Evolutionary conservation across 2,888 invertebrate genomes (phyloP).

Genomic region (Cosmorhoe ocellata): DNA sequence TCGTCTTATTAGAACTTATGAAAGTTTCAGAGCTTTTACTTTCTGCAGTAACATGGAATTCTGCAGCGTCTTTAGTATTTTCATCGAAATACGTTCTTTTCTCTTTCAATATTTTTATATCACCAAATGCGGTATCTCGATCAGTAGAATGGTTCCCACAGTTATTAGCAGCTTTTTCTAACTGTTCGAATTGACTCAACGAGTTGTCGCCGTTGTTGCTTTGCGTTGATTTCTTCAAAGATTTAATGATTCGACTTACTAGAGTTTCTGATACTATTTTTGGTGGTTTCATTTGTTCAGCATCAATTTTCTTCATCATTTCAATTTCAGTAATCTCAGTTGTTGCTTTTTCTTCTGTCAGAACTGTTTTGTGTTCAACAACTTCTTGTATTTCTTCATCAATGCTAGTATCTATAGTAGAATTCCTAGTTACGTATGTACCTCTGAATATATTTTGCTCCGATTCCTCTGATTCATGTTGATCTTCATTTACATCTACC

Average conservation of each 20-base stretch:
- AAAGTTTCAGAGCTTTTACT: constrained; percentile 7
- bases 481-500: not conserved
- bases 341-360: not conserved
- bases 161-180: constrained; percentile 47
- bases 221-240: constrained; percentile 41
- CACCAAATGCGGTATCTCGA: constrained; percentile 35
- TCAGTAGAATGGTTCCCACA: constrained; percentile 14
- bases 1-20: constrained; percentile 18
- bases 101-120: constrained; percentile 48
- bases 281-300: not conserved
- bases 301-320: too few relatives aligned
- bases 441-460: constrained; percentile 3
- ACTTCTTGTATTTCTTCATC: constrained; percentile 21
- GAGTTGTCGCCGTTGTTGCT: constrained; percentile 50
- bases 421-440: constrained; percentile 13
- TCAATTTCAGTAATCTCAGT: not conserved
- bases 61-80: not conserved
- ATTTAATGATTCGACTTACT: constrained; percentile 49
- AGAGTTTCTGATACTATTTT: constrained; percentile 41
- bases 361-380: constrained; percentile 19
- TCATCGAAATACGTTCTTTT: constrained; percentile 40
- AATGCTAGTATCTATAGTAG: constrained; percentile 14
- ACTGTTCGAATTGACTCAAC: constrained; percentile 53
- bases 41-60: constrained; percentile 1
- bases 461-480: not conserved